A percentile compares a stretch with the other conserved stretches of the same genome.
Evolutionary conservation across 1,140 invertebrate genomes (phyloP).

Genomic region (Cydia strobilella): DNA sequence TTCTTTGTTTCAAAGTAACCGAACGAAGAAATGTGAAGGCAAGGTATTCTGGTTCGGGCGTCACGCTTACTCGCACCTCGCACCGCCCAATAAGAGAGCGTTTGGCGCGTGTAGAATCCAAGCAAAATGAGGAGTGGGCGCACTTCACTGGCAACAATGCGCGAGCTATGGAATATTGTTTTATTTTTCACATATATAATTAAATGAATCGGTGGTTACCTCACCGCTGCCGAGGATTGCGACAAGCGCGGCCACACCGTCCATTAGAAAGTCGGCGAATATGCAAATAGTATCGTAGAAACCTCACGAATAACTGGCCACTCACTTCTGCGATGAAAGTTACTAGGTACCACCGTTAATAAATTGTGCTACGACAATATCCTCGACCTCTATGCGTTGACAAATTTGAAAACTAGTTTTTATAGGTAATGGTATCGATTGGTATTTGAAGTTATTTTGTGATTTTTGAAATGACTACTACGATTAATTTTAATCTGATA

Average conservation of each 20-base stretch:
- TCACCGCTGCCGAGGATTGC: conserved; percentile 72
- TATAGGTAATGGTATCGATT: neutral
- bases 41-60: conserved; percentile 52
- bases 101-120: conserved; percentile 44
- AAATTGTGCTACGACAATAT: conserved; percentile 70
- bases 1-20: conserved; percentile 49
- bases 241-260: conserved; percentile 74
- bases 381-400: conserved; percentile 46
- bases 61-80: conserved; percentile 44
- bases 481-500: neutral
- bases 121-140: conserved; percentile 38
- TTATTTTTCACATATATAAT: conserved; percentile 63
- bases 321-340: conserved; percentile 78
- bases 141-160: conserved; percentile 52
- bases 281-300: conserved; percentile 80
- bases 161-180: conserved; percentile 55
- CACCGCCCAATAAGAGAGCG: conserved; percentile 44
- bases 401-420: conserved; percentile 48
- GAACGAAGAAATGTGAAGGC: conserved; percentile 50
- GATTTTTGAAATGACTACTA: conserved; percentile 38
- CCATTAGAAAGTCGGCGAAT: conserved; percentile 79
- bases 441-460: conserved; percentile 16
- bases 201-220: conserved; percentile 75
- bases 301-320: conserved; percentile 79
- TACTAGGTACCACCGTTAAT: conserved; percentile 68